These are phyloP conservation scores for Eupristina koningsbergeri DNA, from an alignment of 1,140 invertebrate genomes.

Conservation along the genomic window DNA sequence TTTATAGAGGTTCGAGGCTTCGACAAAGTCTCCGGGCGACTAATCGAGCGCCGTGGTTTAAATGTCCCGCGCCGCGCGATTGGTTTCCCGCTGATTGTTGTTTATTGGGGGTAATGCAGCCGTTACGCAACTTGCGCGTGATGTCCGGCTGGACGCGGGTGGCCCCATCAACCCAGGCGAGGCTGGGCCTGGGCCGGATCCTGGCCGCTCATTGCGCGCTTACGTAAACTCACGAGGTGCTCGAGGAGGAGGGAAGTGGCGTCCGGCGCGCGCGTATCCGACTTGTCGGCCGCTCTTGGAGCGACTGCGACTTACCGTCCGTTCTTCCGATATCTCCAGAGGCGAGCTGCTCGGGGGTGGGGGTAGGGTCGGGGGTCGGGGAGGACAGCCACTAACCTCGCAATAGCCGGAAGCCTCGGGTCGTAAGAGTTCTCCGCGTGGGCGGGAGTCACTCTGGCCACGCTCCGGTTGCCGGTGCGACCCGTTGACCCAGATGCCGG, in stretches of 20 bases:
- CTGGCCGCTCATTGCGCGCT: no score
- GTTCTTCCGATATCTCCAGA: background rate
- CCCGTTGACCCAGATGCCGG: constrained; percentile 31
- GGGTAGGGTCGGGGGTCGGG: background rate
- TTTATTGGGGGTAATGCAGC: no score
- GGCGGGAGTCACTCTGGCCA: constrained; percentile 6
- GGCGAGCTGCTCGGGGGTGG: background rate
- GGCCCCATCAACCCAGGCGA: background rate
- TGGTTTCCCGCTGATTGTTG: no score
- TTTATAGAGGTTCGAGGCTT: no score
- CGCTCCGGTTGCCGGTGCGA: constrained; percentile 16
- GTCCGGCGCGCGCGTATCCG: no score
- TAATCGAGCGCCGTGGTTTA: no score
- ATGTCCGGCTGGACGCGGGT: no score
- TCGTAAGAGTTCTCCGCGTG: background rate
- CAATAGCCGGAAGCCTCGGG: background rate
- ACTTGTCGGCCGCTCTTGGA: no score
- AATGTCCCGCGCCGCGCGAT: no score
- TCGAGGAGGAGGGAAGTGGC: no score
- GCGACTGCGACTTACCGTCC: background rate
- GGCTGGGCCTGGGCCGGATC: background rate
- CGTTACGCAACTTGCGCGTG: background rate
- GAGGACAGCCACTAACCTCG: background rate
- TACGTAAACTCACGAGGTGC: no score
- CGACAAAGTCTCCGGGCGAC: no score